These are phyloP conservation scores for honey bee (Apis mellifera) DNA, from an alignment of 1,140 invertebrate species.

Conservation along the genomic window Amel_HAv3.1 CM009934.2:6145501-6146000, in stretches of 20 bases:
- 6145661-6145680: neutral
- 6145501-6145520: no score
- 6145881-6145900: neutral
- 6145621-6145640: no score
- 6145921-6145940: conserved; percentile 43
- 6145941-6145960: neutral
- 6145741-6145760: neutral
- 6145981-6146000: conserved; percentile 1
- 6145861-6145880: conserved; percentile 40
- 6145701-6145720: conserved; percentile 3
- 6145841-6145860: conserved; percentile 43
- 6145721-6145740: conserved; percentile 23
- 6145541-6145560: no score
- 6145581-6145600: no score
- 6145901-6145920: neutral
- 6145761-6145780: conserved; percentile 17
- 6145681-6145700: neutral
- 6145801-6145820: conserved; percentile 9
- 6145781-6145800: conserved; percentile 47
- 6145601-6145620: no score
- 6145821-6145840: conserved; percentile 43
- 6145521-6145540: no score
- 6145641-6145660: no score
- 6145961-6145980: conserved; percentile 8
- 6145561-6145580: no score